phyloP scores from a whole-genome alignment of 2,797 vertebrate species.

The Manis crassicaudata region DNA sequence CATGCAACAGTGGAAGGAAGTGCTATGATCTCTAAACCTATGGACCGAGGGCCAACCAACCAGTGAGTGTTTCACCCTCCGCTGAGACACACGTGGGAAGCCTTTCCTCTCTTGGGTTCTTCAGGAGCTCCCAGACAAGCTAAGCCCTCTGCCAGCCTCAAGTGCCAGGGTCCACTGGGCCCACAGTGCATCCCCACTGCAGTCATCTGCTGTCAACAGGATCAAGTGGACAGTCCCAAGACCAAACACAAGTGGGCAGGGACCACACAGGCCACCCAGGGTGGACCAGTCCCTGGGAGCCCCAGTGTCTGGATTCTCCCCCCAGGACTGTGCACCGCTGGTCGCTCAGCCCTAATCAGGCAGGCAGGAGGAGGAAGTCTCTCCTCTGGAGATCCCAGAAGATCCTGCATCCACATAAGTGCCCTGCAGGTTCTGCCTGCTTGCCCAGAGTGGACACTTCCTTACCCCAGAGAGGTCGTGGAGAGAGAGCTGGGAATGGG shows the following conservation, averaged over 20 bases:
- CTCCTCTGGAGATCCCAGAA: not conserved
- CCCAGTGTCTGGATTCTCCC: accelerated
- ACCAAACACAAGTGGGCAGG: too few relatives aligned
- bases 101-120: not conserved
- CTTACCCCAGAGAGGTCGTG: not conserved
- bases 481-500: too few relatives aligned
- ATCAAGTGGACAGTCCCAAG: not conserved
- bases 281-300: accelerated
- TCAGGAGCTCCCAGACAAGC: not conserved
- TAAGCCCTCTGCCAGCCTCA: not conserved
- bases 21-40: not conserved
- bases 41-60: not conserved
- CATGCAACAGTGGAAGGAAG: not conserved
- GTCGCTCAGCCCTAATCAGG: accelerated
- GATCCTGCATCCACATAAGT: not conserved
- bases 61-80: not conserved
- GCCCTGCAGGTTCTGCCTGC: not conserved
- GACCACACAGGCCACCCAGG: accelerated
- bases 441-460: not conserved
- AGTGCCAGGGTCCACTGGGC: not conserved
- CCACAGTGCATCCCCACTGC: not conserved
- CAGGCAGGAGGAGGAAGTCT: not conserved
- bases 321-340: accelerated
- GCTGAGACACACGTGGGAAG: not conserved
- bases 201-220: not conserved